Base-by-base conservation (phyloP, 2,113 vertebrate genomes). In the Haemorhous mexicanus region DNA sequence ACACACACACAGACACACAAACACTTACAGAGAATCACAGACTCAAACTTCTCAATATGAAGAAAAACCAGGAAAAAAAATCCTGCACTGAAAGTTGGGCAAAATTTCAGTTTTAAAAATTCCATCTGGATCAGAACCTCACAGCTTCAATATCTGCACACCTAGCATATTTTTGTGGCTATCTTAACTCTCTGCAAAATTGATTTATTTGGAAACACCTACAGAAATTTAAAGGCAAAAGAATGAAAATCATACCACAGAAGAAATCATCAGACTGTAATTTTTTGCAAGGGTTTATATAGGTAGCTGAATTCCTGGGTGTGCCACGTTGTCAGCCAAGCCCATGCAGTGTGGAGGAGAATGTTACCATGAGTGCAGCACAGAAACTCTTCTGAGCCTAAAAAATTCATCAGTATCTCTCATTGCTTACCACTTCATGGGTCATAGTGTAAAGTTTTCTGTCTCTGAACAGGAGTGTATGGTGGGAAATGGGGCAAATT, bases 151-250 rank as follows among this genome's bases (percentile, higher is more conserved):
- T 52, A 87, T 43, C 76, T 81, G 47, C n/a, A 76, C 72, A 63
- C 44, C 58, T 41, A 53, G 18, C 4, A 69, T 22, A n/a, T 50
- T 72, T 86, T 63, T 44, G 50, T 17, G 26, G 73, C 20, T 35
- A 12, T 63, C 73, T 80, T 44, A 90, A 84, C 43, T 41, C 26
- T 81, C 69, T 76, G 59, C 62, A 91, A 81, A 96, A 78, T 4
- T 30, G 8, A 46, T 84, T 84, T 67, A 69, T 77, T 49, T 46
- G 26, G 90, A 80, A 73, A 59, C 49, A 84, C 37, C 61, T 79
- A 35, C n/a, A 66, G 75, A 69, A 4, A 13, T 32, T 56, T 69
- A 66, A 75, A 84, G 56, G 27, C 13, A 76, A 82, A 62, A 32
- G 41, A 69, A 68, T 47, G n/a, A 82, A 90, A 81, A 62, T 69